Conservation (phyloP, 2,888 invertebrate genomes). For the Hemithea aestivaria region DNA sequence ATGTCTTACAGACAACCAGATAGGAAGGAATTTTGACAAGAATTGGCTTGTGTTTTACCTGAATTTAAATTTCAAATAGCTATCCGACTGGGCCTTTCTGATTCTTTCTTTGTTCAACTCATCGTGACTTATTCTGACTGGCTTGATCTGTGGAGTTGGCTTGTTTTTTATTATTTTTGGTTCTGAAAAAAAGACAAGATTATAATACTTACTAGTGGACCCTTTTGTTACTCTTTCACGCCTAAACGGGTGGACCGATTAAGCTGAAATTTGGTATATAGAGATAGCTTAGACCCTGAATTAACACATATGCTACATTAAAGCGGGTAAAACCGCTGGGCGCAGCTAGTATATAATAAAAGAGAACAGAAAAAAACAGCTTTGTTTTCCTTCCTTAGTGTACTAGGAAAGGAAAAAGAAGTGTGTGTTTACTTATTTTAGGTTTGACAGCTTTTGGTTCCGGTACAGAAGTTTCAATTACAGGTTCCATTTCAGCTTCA, state of each 20-base stretch:
- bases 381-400: too few relatives aligned
- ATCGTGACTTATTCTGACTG: constrained; percentile 5
- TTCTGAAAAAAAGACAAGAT: constrained; percentile 1
- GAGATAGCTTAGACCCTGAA: too few relatives aligned
- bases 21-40: too few relatives aligned
- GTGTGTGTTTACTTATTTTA: too few relatives aligned
- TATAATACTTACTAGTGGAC: not conserved
- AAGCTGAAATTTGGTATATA: not conserved
- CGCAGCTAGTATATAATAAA: too few relatives aligned
- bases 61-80: constrained; percentile 5
- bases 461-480: not conserved
- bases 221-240: too few relatives aligned
- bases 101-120: constrained; percentile 9
- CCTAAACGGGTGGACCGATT: too few relatives aligned
- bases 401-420: too few relatives aligned
- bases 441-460: not conserved
- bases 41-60: not conserved
- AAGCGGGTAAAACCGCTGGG: too few relatives aligned
- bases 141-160: not conserved
- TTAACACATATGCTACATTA: too few relatives aligned
- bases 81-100: constrained; percentile 3
- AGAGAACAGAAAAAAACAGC: too few relatives aligned
- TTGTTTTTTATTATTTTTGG: not conserved
- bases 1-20: too few relatives aligned
- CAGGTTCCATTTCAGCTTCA: not conserved